Evolutionary conservation across 2,113 vertebrate genomes (phyloP).

Genomic region (Gopherus evgoodei): DNA sequence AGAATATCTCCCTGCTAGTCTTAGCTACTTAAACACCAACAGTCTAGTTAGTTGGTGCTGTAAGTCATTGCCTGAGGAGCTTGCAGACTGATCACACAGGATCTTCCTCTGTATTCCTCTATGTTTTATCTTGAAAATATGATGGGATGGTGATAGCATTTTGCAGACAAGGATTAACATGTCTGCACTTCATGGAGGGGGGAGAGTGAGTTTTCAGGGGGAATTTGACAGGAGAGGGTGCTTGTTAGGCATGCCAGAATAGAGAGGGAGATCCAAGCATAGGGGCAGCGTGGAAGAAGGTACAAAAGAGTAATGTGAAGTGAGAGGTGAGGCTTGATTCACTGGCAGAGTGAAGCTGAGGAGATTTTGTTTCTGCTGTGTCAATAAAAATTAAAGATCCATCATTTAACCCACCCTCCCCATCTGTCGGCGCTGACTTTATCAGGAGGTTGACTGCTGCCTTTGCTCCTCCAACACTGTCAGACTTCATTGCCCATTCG

Average conservation of each 20-base stretch:
- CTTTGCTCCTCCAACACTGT: background rate
- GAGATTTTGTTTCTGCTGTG: conserved; percentile 23
- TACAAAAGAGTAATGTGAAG: conserved; percentile 15
- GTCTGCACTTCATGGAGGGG: background rate
- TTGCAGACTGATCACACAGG: background rate
- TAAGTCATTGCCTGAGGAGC: background rate
- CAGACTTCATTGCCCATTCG: conserved; percentile 12
- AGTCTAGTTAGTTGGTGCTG: background rate
- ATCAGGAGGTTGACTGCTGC: background rate
- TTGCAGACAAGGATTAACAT: background rate
- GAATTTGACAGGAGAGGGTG: background rate
- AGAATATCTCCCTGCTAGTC: background rate
- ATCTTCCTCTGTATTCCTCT: background rate
- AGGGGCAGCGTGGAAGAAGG: background rate
- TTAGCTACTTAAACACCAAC: background rate
- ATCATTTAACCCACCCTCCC: conserved; percentile 18
- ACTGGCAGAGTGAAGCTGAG: conserved; percentile 5
- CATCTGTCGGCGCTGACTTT: background rate
- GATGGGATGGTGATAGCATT: background rate
- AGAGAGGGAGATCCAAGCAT: background rate
- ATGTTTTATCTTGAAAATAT: background rate
- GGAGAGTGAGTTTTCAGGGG: background rate
- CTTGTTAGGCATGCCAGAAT: background rate
- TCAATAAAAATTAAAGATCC: conserved; percentile 39
- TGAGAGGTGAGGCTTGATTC: conserved; percentile 19